phyloP scores from a whole-genome alignment of 2,797 vertebrate species.

The Lutra lutra region DNA sequence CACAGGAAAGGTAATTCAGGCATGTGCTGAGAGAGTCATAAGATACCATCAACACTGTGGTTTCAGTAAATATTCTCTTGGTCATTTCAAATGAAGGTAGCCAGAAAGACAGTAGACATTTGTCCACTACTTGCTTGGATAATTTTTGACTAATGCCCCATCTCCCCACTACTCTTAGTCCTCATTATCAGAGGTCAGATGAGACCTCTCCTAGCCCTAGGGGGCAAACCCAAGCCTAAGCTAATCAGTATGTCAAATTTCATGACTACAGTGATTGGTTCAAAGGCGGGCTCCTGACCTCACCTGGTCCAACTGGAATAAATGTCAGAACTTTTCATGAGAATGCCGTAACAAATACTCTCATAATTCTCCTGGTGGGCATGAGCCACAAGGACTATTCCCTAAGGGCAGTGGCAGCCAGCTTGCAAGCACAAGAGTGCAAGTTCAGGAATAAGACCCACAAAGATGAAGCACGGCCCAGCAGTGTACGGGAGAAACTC shows the following conservation, averaged over 20 bases:
- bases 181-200: not conserved
- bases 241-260: not conserved
- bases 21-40: not conserved
- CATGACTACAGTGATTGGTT: not conserved
- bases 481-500: not conserved
- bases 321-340: conserved; percentile 24
- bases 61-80: not conserved
- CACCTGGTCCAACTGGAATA: not conserved
- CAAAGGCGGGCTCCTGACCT: not conserved
- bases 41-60: not conserved
- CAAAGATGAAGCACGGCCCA: not conserved
- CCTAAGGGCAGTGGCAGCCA: not conserved
- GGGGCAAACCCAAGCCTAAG: not conserved
- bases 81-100: not conserved
- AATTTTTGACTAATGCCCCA: conserved; percentile 11
- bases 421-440: not conserved
- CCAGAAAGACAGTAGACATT: not conserved
- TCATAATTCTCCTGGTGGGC: not conserved
- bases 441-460: not conserved
- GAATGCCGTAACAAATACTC: not conserved
- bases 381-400: not conserved
- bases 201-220: not conserved
- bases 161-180: not conserved
- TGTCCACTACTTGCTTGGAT: not conserved
- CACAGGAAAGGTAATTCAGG: not conserved